A percentile compares a stretch with the other conserved stretches of the same genome.
Evolutionary conservation across 2,113 vertebrate species (phyloP).

Genomic region (Sporophila hypoxantha): DNA sequence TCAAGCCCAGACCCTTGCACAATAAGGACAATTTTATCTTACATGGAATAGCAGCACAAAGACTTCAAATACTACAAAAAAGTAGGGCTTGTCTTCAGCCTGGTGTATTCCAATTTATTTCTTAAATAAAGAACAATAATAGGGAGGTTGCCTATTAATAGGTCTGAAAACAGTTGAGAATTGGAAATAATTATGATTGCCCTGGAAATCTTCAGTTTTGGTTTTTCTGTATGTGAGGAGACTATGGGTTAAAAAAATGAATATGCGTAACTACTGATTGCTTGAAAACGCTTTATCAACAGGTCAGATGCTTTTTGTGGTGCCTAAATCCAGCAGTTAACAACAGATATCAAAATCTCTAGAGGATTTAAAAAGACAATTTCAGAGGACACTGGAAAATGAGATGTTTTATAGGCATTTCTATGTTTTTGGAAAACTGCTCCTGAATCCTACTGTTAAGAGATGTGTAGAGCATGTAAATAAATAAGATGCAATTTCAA

Average conservation of each 20-base stretch:
- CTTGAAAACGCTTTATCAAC: not conserved
- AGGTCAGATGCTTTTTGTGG: not conserved
- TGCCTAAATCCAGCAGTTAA: not conserved
- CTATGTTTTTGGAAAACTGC: not conserved
- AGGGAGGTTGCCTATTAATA: not conserved
- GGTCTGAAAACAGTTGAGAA: not conserved
- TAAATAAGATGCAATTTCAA: not conserved
- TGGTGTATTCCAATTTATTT: not conserved
- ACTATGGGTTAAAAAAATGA: not conserved
- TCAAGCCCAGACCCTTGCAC: not conserved
- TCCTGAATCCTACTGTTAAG: not conserved
- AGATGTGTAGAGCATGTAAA: not conserved
- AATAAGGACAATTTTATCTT: not conserved
- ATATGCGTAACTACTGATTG: not conserved
- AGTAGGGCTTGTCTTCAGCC: not conserved
- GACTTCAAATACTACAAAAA: not conserved
- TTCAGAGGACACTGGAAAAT: not conserved
- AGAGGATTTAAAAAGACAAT: not conserved
- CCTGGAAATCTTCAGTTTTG: not conserved
- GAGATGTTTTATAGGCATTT: not conserved
- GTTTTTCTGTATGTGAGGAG: not conserved
- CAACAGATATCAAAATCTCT: not conserved
- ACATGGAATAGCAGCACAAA: rapidly evolving
- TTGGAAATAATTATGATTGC: not conserved
- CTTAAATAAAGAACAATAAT: not conserved